Evolutionary conservation across 2,113 vertebrate genomes (phyloP), one percentile per base, ranked within the genome.

Genomic region (Callithrix jacchus): DNA sequence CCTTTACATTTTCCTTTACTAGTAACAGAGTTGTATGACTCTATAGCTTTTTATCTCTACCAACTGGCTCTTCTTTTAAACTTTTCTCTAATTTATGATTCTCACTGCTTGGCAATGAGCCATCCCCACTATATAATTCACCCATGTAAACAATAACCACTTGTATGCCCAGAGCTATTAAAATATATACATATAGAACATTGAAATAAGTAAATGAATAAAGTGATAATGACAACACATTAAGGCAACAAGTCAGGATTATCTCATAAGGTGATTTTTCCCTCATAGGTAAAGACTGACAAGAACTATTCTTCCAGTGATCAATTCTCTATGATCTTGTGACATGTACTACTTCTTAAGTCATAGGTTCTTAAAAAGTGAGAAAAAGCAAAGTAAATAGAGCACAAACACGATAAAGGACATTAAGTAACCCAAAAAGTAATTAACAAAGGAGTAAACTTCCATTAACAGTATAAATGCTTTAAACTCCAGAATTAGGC

Each of bases 301-400:
- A 89, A 87, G 89, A 79, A 83, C 10, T 81, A 71, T 25, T 92
- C 30, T 25, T 86, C 58, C 20, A 76, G 10, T 12, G 18, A 96
- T 20, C 52, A 93, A 45, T 56, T 96, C 71, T 84, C 66, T 80
- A 32, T 7, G 21, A 90, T 54, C 23, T 42, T 73, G 73, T 47
- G 27, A 87, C 1, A 4, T 89, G 45, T 13, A 58, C 11, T 18
- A 5, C 32, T 66, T 90, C 70, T 54, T 82, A 54, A 92, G 49
- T 17, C 82, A 77, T n/a, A 95, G 9, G 5, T 73, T 89, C 23
- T 86, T 91, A 45, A 91, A 96, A 91, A 88, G 40, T 58, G 27
- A 74, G 27, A 95, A 81, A 8, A 88, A 49, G 64, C n/a, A 94
- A 74, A 80, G 64, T 21, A 86, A 94, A 96, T 71, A 93, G 3